Base-by-base conservation (phyloP, 2,888 invertebrate species). In the Philonicus albiceps region DNA sequence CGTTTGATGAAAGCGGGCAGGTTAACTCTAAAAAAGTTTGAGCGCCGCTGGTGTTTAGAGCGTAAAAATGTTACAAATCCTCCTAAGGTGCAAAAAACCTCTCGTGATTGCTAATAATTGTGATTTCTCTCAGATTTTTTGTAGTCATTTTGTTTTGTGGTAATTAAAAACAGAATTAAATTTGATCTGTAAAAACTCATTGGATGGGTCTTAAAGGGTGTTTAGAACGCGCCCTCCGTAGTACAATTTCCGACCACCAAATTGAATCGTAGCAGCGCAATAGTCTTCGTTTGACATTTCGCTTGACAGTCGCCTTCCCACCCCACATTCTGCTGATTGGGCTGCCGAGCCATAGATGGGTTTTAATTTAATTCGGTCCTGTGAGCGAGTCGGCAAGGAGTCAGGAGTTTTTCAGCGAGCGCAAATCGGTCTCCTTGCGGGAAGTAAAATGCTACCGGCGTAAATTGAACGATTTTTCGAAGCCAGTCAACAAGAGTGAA, bases 331-430 rank as follows among this genome's bases (percentile, higher is more conserved):
- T 49, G n/a, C 49, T 49, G 49, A 49, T 49, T n/a, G 49, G 49
- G 49, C 49, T n/a, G 49, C 5, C 43, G 49, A n/a, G 49, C 49
- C n/a, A n/a, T n/a, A 49, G 19, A 49, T 49, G 49, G 49, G n/a
- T 49, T n/a, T 49, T 49, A 49, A 49, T n/a, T 49, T 49, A 49
- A 49, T 78, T 78, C 40, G 78, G 80, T 80, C 43, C 53, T 80
- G 80, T 80, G 49, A n/a, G 80, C 27, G 49, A 8, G 80, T 53
- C 80, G 80, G 80, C 80, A 53, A 80, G 80, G 80, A 80, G 80
- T 80, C 73, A 80, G 43, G 30, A 80, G 27, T 40, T 53, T 80
- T 2, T 16, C 31, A 43, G 4, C 11, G 31, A 75, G 16, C 16
- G 37, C 11, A 76, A 76, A 43, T 76, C 40, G n/a, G n/a, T 49